Evolutionary conservation across 2,113 vertebrate species (phyloP).

Genomic region (Odocoileus hemionus): DNA sequence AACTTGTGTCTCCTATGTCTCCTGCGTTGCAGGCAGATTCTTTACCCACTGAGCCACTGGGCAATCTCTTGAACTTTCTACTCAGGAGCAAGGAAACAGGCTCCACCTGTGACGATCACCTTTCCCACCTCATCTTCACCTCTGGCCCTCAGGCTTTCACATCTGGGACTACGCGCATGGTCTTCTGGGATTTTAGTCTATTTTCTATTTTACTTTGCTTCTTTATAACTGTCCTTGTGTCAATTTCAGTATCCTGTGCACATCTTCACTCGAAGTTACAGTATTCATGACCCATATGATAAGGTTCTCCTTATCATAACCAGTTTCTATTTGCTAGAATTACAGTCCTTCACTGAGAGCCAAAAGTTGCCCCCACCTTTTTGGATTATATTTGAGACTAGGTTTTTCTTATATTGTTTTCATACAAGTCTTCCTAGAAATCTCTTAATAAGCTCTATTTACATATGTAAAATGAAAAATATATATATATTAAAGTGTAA

Average conservation of each 20-base stretch:
- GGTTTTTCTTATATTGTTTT: neutral
- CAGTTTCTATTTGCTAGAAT: neutral
- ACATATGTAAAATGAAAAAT: neutral
- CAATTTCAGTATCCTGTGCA: rapidly evolving
- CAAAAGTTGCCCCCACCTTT: neutral
- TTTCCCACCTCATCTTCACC: neutral
- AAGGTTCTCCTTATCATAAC: neutral
- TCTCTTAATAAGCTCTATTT: neutral
- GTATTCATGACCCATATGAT: neutral
- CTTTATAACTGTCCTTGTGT: neutral
- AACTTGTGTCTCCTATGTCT: neutral
- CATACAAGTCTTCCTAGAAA: neutral
- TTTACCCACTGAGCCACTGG: neutral
- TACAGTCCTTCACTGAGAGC: neutral
- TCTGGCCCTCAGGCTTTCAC: neutral
- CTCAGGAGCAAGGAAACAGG: too few relatives aligned
- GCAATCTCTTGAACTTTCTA: neutral
- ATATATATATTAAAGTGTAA: neutral
- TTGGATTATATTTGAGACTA: neutral
- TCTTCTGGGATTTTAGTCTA: neutral
- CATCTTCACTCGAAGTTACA: neutral
- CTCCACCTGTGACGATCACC: rapidly evolving
- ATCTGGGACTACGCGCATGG: neutral
- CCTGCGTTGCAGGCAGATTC: neutral
- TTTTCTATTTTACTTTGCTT: neutral